Evolutionary conservation across 1,140 invertebrate species (phyloP).

Genomic region (Gonatopus flavifemur): DNA sequence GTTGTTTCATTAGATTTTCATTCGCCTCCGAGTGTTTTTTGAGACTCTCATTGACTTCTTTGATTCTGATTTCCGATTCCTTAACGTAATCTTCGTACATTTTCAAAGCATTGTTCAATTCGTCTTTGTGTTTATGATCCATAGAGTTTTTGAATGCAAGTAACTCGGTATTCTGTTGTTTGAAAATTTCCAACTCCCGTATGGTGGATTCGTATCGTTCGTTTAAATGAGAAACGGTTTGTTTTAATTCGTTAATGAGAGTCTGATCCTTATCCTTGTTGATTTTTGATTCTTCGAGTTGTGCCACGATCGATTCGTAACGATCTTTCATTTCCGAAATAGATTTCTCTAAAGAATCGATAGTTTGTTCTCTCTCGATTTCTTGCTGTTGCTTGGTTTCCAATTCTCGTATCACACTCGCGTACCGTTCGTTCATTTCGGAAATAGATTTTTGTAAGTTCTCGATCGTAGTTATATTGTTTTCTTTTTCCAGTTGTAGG

Average conservation of each 20-base stretch:
- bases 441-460: too few species aligned
- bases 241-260: constrained; percentile 7
- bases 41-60: constrained; percentile 18
- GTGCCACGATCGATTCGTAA: neutral
- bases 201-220: constrained; percentile 5
- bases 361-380: neutral
- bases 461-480: too few species aligned
- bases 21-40: constrained; percentile 30
- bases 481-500: too few species aligned
- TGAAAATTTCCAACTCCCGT: constrained; percentile 23
- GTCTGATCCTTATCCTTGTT: constrained; percentile 13
- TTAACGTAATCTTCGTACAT: constrained; percentile 11
- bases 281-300: constrained; percentile 10
- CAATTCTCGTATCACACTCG: too few species aligned
- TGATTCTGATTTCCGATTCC: constrained; percentile 23
- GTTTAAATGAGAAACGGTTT: constrained; percentile 10
- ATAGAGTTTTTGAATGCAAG: constrained; percentile 4
- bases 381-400: neutral
- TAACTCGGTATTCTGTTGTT: constrained; percentile 25
- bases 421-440: too few species aligned
- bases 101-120: constrained; percentile 6
- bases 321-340: neutral
- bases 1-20: constrained; percentile 28
- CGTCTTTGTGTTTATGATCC: constrained; percentile 19
- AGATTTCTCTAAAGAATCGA: neutral